These are phyloP conservation scores for Fundulus diaphanus DNA, from an alignment of 2,797 vertebrate species.

Conservation along the genomic window DNA sequence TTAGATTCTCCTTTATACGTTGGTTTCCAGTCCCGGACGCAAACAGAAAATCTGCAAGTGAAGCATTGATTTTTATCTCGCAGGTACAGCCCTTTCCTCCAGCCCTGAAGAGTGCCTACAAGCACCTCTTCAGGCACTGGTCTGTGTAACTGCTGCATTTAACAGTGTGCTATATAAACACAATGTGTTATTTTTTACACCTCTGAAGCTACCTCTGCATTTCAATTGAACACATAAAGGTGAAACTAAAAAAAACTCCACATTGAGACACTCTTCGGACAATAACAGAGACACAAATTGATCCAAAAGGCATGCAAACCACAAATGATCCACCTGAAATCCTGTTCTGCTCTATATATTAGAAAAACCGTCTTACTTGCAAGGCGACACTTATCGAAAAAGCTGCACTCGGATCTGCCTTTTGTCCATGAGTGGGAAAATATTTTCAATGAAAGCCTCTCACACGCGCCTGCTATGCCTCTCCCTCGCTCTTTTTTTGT, in stretches of 20 bases:
- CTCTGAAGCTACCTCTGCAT: slow-evolving; percentile 9
- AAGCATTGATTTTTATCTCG: slow-evolving; percentile 30
- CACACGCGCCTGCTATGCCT: slow-evolving; percentile 45
- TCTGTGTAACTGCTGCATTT: background rate
- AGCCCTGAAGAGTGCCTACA: slow-evolving; percentile 9
- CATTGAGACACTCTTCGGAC: slow-evolving; percentile 8
- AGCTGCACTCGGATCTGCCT: slow-evolving; percentile 49
- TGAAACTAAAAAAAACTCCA: slow-evolving; percentile 44
- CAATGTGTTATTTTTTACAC: background rate
- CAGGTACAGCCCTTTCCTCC: slow-evolving; percentile 26
- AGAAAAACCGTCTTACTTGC: slow-evolving; percentile 67
- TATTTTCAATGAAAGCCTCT: slow-evolving; percentile 62
- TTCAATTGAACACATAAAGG: background rate
- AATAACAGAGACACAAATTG: slow-evolving; percentile 21
- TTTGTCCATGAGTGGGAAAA: slow-evolving; percentile 59
- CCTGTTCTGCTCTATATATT: slow-evolving; percentile 9
- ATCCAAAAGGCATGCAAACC: slow-evolving; percentile 14
- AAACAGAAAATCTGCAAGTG: background rate
- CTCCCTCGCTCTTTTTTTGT: slow-evolving; percentile 19
- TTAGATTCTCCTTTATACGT: slow-evolving; percentile 24
- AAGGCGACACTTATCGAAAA: slow-evolving; percentile 57
- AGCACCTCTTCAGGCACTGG: slow-evolving; percentile 1
- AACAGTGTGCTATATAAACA: background rate
- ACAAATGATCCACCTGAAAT: background rate
- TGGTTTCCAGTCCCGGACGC: slow-evolving; percentile 24